These are phyloP conservation scores for Punctoribates punctum DNA, from an alignment of 2,888 invertebrate genomes.

Conservation along the genomic window DNA sequence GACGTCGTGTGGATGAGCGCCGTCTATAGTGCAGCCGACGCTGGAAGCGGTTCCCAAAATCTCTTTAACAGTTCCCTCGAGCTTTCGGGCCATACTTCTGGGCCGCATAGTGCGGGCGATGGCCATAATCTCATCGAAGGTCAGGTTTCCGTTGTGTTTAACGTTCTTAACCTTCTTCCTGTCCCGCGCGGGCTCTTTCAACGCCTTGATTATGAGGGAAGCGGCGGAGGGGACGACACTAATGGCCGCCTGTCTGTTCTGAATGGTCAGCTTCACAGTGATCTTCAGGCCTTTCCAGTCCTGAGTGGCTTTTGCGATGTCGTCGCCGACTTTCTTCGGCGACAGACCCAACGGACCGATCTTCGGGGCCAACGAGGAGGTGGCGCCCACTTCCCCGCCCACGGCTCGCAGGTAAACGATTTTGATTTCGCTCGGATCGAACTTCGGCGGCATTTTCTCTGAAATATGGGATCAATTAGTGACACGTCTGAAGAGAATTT, in stretches of 20 bases:
- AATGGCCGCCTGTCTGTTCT: constrained; percentile 94
- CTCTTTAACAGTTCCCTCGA: constrained; percentile 86
- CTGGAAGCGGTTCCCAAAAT: constrained; percentile 78
- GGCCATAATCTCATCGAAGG: constrained; percentile 82
- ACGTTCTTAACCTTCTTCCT: constrained; percentile 82
- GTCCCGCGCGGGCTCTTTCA: constrained; percentile 97
- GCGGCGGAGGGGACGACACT: constrained; percentile 97
- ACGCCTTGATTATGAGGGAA: constrained; percentile 91
- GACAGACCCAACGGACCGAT: constrained; percentile 99
- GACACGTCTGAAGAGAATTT: no score
- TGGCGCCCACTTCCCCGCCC: constrained; percentile 99
- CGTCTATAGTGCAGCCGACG: constrained; percentile 61
- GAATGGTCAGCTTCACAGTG: constrained; percentile 94
- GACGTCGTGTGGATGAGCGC: constrained; percentile 76
- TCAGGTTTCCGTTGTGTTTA: constrained; percentile 94
- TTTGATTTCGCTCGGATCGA: no score
- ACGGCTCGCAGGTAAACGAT: constrained; percentile 95
- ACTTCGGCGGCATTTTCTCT: no score
- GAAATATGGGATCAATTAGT: no score
- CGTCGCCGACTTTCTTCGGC: constrained; percentile 99
- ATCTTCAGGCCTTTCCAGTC: constrained; percentile 99
- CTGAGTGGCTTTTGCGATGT: constrained; percentile 95
- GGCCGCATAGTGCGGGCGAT: constrained; percentile 92
- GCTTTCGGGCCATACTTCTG: constrained; percentile 87
- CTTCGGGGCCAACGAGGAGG: constrained; percentile 97